Evolutionary conservation across 2,888 invertebrate genomes (phyloP), one percentile per base, ranked within the genome.

Genomic region (Dryobotodes eremita): DNA sequence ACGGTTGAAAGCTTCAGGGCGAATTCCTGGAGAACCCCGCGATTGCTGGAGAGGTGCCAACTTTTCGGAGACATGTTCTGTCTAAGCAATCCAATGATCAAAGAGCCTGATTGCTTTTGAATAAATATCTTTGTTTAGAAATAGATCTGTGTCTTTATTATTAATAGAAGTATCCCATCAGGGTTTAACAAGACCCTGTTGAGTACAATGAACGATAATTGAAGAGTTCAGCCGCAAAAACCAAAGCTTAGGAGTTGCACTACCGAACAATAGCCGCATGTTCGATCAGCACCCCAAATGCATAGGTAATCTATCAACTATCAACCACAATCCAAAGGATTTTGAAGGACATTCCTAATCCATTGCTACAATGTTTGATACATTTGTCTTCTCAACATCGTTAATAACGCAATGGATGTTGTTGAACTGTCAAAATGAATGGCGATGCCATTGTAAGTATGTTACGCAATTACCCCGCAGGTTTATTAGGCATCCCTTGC

Each of bases 21-120:
- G 20, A 62, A 84, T 85, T 75, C 79, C 75, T 62, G 82, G 75
- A 82, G 74, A 71, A 84, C 23, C 82, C 79, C 75, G 65, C 65
- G 23, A 50, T 36, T 66, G n/a, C 42, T 84, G 84, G 84, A 73
- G 11, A 1, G 0, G 4, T 73, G 84, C 85, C 84, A 84, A 59
- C 3, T 0, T 59, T n/a, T 2, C 1, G 64, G 75, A 66, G 72
- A 84, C 82, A 62, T 84, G 77, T 74, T 55, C 68, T 23, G 68
- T 84, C 75, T 69, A 42, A 77, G 10, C 17, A 26, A 42, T 50
- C 2, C 53, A 59, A 26, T 71, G 85, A 84, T 84, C 84, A 84
- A 84, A 84, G 84, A 61, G n/a, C 42, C 26, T 76, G 72, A 84
- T 84, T 69, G 75, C 71, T 71, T 57, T 59, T 78, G 66, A 66